Conservation (phyloP, 2,797 vertebrate species). For the Denticeps clupeoides region DNA sequence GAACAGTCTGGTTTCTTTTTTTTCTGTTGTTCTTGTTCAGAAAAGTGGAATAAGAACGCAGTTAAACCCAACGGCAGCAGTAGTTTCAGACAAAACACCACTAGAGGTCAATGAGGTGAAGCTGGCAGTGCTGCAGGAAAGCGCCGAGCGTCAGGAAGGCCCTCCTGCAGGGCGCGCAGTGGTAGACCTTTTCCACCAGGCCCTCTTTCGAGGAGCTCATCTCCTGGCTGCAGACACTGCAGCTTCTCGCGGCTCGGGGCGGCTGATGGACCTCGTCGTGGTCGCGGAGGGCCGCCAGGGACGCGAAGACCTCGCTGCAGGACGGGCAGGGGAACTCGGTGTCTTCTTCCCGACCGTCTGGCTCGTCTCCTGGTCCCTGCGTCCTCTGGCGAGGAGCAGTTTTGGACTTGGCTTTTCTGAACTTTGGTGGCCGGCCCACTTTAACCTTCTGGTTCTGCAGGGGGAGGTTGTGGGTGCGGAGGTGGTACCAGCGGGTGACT, state of each 20-base stretch:
- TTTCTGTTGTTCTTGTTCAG: no score
- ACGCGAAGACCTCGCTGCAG: conserved; percentile 51
- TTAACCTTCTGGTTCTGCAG: conserved; percentile 5
- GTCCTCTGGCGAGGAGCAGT: conserved; percentile 1
- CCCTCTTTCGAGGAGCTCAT: conserved; percentile 39
- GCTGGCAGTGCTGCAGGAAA: conserved; percentile 62
- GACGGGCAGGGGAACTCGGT: conserved; percentile 56
- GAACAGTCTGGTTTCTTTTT: no score
- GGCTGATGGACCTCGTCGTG: conserved; percentile 53
- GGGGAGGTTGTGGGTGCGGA: conserved; percentile 13
- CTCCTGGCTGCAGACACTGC: conserved; percentile 50
- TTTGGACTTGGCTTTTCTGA: background rate
- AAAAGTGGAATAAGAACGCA: no score
- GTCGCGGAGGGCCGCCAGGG: conserved; percentile 40
- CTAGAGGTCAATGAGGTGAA: no score
- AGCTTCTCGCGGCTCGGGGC: conserved; percentile 27
- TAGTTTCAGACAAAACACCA: no score
- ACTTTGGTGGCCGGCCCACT: conserved; percentile 1
- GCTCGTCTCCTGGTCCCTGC: no score
- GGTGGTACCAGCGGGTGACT: conserved; percentile 49
- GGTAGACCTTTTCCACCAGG: conserved; percentile 46
- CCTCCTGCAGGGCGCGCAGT: conserved; percentile 57
- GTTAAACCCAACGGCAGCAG: no score
- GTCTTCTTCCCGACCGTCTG: conserved; percentile 31
- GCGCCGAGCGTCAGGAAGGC: conserved; percentile 46